These are phyloP conservation scores for Cybosia mesomella DNA, from an alignment of 2,888 invertebrate genomes.

Conservation along the genomic window DNA sequence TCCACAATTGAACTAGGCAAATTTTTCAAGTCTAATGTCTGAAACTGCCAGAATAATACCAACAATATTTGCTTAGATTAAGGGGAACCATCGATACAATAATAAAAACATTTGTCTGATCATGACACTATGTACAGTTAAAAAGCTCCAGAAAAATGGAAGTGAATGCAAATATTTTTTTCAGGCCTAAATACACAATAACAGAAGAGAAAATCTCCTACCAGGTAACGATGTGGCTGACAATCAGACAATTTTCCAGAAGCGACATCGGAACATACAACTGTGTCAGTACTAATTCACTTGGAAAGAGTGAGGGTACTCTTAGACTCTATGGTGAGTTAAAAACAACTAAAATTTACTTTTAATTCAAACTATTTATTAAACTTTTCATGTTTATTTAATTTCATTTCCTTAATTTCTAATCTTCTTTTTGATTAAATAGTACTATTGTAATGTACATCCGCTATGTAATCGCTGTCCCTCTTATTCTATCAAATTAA, in stretches of 20 bases:
- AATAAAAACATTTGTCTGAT: no score
- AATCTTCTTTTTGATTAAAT: no score
- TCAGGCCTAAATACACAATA: constrained; percentile 91
- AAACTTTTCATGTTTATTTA: no score
- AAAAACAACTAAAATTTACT: neutral
- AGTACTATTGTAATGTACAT: no score
- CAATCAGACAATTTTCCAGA: constrained; percentile 87
- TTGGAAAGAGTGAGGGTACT: constrained; percentile 92
- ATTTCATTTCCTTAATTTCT: no score
- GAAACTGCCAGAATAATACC: neutral
- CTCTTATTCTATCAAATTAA: no score
- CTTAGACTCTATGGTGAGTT: constrained; percentile 89
- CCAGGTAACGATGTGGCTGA: constrained; percentile 91
- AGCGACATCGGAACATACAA: constrained; percentile 90
- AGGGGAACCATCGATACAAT: no score
- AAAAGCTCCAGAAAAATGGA: no score
- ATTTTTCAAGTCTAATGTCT: no score
- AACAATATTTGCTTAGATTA: neutral
- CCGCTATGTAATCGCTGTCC: no score
- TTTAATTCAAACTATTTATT: neutral
- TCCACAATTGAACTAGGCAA: no score
- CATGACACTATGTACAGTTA: no score
- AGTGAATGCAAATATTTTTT: constrained; percentile 28
- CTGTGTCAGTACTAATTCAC: constrained; percentile 93
- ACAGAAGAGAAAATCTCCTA: constrained; percentile 91